Conservation (phyloP, 2,797 vertebrate species). For the Hoplostethus atlanticus region DNA sequence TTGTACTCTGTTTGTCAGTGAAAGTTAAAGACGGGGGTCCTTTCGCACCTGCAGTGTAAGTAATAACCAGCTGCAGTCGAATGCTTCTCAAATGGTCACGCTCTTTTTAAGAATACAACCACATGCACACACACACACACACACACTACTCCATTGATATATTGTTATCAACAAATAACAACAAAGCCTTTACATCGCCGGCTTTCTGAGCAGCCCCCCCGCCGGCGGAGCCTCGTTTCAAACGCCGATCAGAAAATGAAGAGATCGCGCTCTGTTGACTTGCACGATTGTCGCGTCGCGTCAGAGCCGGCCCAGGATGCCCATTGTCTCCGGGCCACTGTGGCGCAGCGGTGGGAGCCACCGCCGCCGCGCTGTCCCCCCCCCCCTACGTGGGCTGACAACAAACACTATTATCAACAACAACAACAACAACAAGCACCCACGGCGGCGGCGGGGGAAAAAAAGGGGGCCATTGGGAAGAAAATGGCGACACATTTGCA, state of each 20-base stretch:
- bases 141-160: neutral
- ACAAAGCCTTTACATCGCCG: conserved; percentile 19
- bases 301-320: conserved; percentile 46
- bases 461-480: conserved; percentile 22
- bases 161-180: conserved; percentile 4
- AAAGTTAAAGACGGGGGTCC: conserved; percentile 20
- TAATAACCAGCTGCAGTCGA: conserved; percentile 1
- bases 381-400: conserved; percentile 10
- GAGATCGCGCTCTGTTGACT: conserved; percentile 41
- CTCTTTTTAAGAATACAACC: conserved; percentile 4
- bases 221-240: conserved; percentile 45
- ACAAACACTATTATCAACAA: conserved; percentile 67
- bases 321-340: conserved; percentile 61
- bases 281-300: conserved; percentile 57
- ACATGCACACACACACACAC: conserved; percentile 7
- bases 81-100: neutral
- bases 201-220: conserved; percentile 22
- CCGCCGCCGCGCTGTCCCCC: neutral
- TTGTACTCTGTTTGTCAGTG: conserved; percentile 22
- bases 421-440: conserved; percentile 42
- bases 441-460: neutral
- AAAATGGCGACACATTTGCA: conserved; percentile 45
- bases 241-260: conserved; percentile 58
- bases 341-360: conserved; percentile 55
- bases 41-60: conserved; percentile 39